phyloP scores from a whole-genome alignment of 2,888 invertebrate species.

The Hanleya hanleyi region DNA sequence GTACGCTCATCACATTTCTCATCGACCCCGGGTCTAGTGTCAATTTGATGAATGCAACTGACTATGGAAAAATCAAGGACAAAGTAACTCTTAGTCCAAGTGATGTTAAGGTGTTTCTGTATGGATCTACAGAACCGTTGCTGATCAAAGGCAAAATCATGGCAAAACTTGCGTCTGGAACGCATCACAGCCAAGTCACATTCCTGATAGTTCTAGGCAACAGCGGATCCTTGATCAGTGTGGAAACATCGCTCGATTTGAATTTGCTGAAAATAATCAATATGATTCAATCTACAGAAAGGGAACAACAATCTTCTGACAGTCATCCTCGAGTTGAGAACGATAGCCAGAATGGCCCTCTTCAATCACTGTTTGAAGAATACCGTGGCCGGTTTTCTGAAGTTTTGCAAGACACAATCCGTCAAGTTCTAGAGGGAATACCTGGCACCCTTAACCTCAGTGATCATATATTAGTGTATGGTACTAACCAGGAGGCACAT shows the following conservation, averaged over 20 bases:
- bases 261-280: neutral
- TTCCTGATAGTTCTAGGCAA: neutral
- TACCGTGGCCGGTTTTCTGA: slow-evolving; percentile 14
- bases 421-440: slow-evolving; percentile 8
- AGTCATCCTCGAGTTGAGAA: neutral
- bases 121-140: neutral
- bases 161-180: neutral
- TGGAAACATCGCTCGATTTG: neutral
- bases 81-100: neutral
- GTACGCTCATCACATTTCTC: neutral
- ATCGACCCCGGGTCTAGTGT: slow-evolving; percentile 7
- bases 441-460: slow-evolving; percentile 7
- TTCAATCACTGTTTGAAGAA: neutral
- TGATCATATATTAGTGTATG: slow-evolving; percentile 28
- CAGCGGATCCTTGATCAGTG: slow-evolving; percentile 5
- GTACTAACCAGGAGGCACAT: slow-evolving; percentile 16
- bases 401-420: slow-evolving; percentile 16
- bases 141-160: neutral
- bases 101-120: neutral
- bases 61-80: neutral
- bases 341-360: too few relatives aligned
- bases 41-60: slow-evolving; percentile 1
- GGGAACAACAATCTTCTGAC: neutral
- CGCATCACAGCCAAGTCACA: neutral
- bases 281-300: neutral